phyloP scores from a whole-genome alignment of 64 coral and sea anemone species.

The Actinia tenebrosa region DNA sequence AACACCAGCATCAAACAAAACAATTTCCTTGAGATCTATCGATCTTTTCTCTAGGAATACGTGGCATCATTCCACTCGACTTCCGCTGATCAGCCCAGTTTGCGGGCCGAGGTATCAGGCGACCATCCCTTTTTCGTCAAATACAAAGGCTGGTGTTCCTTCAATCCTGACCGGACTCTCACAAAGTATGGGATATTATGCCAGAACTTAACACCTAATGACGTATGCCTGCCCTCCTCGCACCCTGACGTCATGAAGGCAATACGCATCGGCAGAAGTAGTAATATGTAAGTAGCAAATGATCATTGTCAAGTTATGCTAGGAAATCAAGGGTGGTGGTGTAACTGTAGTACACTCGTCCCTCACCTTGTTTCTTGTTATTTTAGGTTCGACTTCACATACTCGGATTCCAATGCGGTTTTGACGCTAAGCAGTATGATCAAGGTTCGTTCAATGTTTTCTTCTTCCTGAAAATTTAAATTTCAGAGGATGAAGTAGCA shows the following conservation, averaged over 20 bases:
- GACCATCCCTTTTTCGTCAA: conserved; percentile 57
- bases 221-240: conserved; percentile 58
- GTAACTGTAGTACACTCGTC: too few relatives aligned
- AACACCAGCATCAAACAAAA: background rate
- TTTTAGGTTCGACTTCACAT: conserved; percentile 79
- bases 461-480: too few relatives aligned
- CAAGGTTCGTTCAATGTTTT: conserved; percentile 38
- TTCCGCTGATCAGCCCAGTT: conserved; percentile 24
- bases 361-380: background rate
- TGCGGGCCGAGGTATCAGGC: conserved; percentile 44
- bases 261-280: conserved; percentile 10
- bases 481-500: too few relatives aligned
- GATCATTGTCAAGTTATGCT: background rate
- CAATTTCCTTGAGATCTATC: background rate
- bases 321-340: too few relatives aligned
- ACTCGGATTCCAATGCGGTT: conserved; percentile 75
- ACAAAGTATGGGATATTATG: conserved; percentile 37
- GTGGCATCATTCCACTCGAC: conserved; percentile 49
- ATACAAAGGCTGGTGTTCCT: conserved; percentile 46
- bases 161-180: conserved; percentile 15
- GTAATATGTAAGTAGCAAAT: background rate
- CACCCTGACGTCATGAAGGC: conserved; percentile 27
- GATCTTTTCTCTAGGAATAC: conserved; percentile 8
- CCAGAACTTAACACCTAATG: conserved; percentile 33
- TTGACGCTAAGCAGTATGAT: conserved; percentile 86